phyloP scores from a whole-genome alignment of 2,888 invertebrate genomes.

The Masnerella sp. region DNA sequence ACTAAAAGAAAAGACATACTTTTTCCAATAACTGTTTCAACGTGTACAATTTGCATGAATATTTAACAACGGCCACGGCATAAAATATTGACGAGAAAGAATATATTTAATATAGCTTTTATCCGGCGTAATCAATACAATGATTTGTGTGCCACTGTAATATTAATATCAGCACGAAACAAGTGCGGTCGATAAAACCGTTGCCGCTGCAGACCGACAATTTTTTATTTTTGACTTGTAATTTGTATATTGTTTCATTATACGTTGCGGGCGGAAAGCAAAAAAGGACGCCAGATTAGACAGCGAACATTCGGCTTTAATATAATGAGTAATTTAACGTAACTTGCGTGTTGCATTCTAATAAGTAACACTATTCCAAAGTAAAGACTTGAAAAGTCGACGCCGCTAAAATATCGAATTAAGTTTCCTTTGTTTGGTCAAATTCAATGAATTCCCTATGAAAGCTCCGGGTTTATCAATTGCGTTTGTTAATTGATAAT shows the following conservation, averaged over 20 bases:
- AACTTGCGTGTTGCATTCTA: slow-evolving; percentile 57
- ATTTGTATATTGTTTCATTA: slow-evolving; percentile 44
- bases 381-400: slow-evolving; percentile 37
- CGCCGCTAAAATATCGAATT: slow-evolving; percentile 29
- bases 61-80: background rate
- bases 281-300: slow-evolving; percentile 21
- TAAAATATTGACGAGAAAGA: background rate
- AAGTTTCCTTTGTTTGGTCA: slow-evolving; percentile 11
- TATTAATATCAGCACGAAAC: slow-evolving; percentile 42
- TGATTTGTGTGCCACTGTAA: slow-evolving; percentile 24
- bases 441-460: too few species aligned
- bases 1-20: too few species aligned
- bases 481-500: too few species aligned
- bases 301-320: slow-evolving; percentile 45
- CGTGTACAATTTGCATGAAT: too few species aligned
- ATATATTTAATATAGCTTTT: too few species aligned
- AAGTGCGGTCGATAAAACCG: slow-evolving; percentile 39
- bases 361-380: slow-evolving; percentile 48
- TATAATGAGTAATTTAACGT: slow-evolving; percentile 55
- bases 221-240: slow-evolving; percentile 38
- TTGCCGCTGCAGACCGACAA: slow-evolving; percentile 21
- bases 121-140: slow-evolving; percentile 18
- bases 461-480: too few species aligned
- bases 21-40: too few species aligned
- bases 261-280: background rate